Percentiles rank a stretch among this genome's conserved stretches.
phyloP scores from a whole-genome alignment of 2,113 vertebrate genomes.

The Cathartes aura region DNA sequence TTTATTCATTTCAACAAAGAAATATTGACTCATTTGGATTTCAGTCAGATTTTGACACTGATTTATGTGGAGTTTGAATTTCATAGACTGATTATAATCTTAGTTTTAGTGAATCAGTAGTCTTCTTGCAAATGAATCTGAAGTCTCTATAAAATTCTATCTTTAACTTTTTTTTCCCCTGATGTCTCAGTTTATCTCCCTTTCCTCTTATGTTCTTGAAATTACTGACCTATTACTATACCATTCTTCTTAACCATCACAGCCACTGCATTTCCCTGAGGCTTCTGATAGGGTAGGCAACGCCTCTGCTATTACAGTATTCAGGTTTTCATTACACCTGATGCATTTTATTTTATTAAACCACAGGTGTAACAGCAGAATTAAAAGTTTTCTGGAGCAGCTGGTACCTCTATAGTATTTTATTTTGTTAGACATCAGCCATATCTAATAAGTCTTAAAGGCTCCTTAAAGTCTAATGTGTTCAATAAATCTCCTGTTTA shows the following conservation, averaged over 20 bases:
- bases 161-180: background rate
- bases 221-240: background rate
- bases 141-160: background rate
- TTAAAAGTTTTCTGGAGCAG: constrained; percentile 1
- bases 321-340: background rate
- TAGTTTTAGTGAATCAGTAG: background rate
- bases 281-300: background rate
- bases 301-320: background rate
- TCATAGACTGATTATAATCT: background rate
- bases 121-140: background rate
- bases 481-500: background rate
- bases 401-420: background rate
- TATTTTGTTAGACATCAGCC: background rate
- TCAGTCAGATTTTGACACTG: constrained; percentile 19
- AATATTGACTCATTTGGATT: constrained; percentile 32
- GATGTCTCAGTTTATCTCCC: background rate
- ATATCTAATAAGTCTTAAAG: background rate
- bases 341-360: constrained; percentile 1
- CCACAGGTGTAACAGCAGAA: background rate
- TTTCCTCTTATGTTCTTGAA: background rate
- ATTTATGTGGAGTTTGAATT: background rate
- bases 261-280: background rate
- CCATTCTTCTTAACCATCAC: background rate
- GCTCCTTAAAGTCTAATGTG: background rate
- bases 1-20: constrained; percentile 1